Evolutionary conservation across 1,140 invertebrate genomes (phyloP), one percentile per base, ranked within the genome.

Genomic region (Drosophila bocki): DNA sequence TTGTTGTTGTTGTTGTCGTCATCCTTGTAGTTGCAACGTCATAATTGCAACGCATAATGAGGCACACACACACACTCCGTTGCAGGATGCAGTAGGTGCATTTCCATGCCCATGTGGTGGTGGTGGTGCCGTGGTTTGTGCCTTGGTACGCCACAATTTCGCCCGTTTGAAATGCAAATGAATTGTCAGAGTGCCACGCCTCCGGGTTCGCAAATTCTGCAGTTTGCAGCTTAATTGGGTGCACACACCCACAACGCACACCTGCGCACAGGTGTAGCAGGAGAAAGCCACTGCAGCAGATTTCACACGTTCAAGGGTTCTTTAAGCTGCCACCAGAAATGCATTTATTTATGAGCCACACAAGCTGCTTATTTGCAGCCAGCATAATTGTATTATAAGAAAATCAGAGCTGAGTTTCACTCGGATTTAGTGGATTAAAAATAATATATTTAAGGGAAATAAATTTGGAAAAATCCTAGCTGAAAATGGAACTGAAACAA

Each of bases 1-100:
- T 37, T 51, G 65, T 35, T 57, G 45, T 35, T 57, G 45, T 29
- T 65, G 62, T 77, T 75, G 63, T 78, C 53, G 65, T 59, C 78
- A 69, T 71, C 67, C 82, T 85, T 75, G 77, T 80, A 67, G 82
- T 75, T 86, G 82, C 82, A 85, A 71, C 82, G 78, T 82, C 82
- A 85, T 86, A 85, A 85, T 85, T 86, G 82, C 82, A 86, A 81
- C 82, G 82, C 82, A 85, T 86, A 85, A 85, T 85, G 82, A 85
- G 82, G 82, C 78, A 50, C 61, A 48, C 64, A 69, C 58, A 59
- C 39, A 58, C 47, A 26, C 47, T 15, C 47, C 12, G 22, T 39
- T 42, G 33, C 37, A 60, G 51, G 17, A 32, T 29, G 48, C 51
- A 32, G 48, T 29, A 50, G 47, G 47, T 50, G 47, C 51, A 53